These are phyloP conservation scores for western clawed frog (Xenopus tropicalis) DNA, from an alignment of 2,113 vertebrate genomes.

Conservation along the genomic window DNA sequence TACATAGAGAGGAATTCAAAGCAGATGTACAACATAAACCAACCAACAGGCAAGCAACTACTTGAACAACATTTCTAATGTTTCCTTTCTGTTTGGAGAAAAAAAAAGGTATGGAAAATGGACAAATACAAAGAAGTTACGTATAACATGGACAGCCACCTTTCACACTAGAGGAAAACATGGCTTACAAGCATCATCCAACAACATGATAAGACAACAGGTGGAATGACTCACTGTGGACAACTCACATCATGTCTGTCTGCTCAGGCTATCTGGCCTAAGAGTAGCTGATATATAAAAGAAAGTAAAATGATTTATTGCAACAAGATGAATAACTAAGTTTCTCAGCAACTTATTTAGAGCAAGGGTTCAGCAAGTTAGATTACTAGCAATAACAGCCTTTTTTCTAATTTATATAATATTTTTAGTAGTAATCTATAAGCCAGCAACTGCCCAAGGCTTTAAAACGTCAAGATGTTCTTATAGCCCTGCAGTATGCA, in stretches of 20 bases:
- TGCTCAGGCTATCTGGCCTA: conserved; percentile 99
- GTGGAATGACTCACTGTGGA: conserved; percentile 98
- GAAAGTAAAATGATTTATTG: conserved; percentile 99
- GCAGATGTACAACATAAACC: conserved; percentile 85
- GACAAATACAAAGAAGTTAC: conserved; percentile 77
- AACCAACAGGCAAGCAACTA: conserved; percentile 88
- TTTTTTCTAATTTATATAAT: conserved; percentile 63
- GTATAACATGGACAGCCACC: conserved; percentile 90
- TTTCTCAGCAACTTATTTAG: conserved; percentile 91
- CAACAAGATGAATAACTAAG: conserved; percentile 94
- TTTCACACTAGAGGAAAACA: conserved; percentile 82
- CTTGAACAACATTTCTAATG: conserved; percentile 77
- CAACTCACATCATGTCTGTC: conserved; percentile 99
- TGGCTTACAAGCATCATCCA: conserved; percentile 85
- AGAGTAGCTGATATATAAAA: conserved; percentile 99
- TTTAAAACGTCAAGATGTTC: conserved; percentile 79
- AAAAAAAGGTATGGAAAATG: conserved; percentile 80
- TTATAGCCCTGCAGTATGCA: conserved; percentile 77
- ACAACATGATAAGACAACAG: conserved; percentile 90
- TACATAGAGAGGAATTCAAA: conserved; percentile 70
- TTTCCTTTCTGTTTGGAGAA: conserved; percentile 72
- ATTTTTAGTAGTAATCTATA: conserved; percentile 55
- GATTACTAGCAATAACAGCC: conserved; percentile 82
- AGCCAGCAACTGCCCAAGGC: conserved; percentile 72
- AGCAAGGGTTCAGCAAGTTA: conserved; percentile 99